A percentile compares a stretch with the other conserved stretches of the same genome.
Conservation (phyloP, 2,888 invertebrate species). For the Nomada fucata region DNA sequence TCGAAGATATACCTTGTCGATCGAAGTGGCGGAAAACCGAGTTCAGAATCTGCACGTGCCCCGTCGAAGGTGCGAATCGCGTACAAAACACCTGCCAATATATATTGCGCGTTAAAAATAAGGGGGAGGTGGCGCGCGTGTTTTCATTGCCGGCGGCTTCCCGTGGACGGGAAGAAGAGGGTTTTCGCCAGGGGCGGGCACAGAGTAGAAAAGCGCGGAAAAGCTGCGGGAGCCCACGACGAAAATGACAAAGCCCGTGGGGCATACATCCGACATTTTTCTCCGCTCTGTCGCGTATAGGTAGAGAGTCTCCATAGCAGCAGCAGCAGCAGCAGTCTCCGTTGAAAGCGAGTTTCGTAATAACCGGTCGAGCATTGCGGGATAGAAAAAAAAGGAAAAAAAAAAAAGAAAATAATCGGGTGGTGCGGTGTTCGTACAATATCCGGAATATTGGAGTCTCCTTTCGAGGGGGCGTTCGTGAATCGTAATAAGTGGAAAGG, state of each 20-base stretch:
- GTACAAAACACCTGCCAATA: constrained; percentile 56
- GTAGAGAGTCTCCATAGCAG: constrained; percentile 3
- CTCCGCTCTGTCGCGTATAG: constrained; percentile 58
- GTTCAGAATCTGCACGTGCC: constrained; percentile 7
- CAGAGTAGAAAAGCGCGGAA: constrained; percentile 65
- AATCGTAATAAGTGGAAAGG: constrained; percentile 68
- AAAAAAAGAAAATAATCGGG: constrained; percentile 69
- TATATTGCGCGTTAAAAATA: constrained; percentile 60
- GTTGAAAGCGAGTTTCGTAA: constrained; percentile 76
- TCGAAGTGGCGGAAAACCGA: constrained; percentile 21
- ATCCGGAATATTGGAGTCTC: constrained; percentile 71
- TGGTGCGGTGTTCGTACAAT: constrained; percentile 69
- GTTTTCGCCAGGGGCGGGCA: constrained; percentile 46
- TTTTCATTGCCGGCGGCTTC: constrained; percentile 66
- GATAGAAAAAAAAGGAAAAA: constrained; percentile 9
- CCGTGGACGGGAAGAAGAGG: constrained; percentile 40
- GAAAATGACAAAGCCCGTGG: constrained; percentile 79
- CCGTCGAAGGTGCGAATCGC: constrained; percentile 4
- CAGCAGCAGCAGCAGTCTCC: constrained; percentile 48
- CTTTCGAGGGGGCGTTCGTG: constrained; percentile 50
- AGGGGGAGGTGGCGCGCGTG: constrained; percentile 49
- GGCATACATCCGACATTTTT: constrained; percentile 75
- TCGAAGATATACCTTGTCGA: neutral
- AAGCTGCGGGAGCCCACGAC: constrained; percentile 72
- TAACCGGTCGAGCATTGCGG: constrained; percentile 67